These are phyloP conservation scores for Glaucopsyche alexis DNA, from an alignment of 2,888 invertebrate genomes.

Conservation along the genomic window DNA sequence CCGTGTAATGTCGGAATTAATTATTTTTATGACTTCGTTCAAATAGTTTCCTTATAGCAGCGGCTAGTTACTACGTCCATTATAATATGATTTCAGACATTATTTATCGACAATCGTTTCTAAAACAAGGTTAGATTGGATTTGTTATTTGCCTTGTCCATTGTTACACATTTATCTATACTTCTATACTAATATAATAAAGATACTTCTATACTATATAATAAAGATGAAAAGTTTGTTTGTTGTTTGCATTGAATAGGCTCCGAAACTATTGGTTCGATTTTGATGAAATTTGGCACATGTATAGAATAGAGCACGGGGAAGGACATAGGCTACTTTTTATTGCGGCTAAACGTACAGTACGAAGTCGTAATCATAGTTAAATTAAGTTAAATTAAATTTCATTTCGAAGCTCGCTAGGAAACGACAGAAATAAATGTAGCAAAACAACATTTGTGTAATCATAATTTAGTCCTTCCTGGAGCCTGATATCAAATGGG, in stretches of 20 bases:
- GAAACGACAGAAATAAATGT: background rate
- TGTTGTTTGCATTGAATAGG: no score
- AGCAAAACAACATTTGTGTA: background rate
- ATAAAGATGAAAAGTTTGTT: no score
- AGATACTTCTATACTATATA: no score
- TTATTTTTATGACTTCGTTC: background rate
- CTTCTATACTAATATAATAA: no score
- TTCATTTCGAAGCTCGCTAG: background rate
- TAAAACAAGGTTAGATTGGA: background rate
- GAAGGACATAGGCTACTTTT: no score
- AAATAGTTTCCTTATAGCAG: constrained; percentile 5
- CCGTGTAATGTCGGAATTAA: background rate
- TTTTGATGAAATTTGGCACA: no score
- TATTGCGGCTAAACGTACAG: no score
- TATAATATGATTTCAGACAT: background rate
- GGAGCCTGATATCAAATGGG: constrained; percentile 26
- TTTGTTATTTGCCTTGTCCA: background rate
- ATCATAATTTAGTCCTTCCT: constrained; percentile 23
- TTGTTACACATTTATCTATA: background rate
- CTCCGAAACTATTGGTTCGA: no score
- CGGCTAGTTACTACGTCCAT: background rate
- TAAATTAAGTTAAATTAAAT: background rate
- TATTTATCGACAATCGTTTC: background rate
- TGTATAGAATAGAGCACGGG: no score
- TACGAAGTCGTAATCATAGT: no score